Evolutionary conservation across 1,140 invertebrate species (phyloP).

Genomic region (Drosophila nebulosa): DNA sequence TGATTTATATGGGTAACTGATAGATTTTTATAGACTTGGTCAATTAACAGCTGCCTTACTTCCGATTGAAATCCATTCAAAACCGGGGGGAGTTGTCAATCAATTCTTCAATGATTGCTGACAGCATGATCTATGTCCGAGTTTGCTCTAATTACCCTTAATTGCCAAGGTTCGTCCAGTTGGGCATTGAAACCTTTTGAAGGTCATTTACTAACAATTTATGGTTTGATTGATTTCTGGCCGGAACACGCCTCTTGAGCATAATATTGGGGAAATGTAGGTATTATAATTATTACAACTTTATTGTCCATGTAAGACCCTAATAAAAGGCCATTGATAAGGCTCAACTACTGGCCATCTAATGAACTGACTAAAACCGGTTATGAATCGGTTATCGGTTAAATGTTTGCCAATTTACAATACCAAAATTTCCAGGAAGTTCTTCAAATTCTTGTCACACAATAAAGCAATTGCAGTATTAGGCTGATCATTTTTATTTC

Average conservation of each 20-base stretch:
- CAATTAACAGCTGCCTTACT: conserved; percentile 73
- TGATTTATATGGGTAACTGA: conserved; percentile 61
- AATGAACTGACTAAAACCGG: conserved; percentile 6
- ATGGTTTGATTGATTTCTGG: conserved; percentile 27
- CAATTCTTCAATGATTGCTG: not conserved
- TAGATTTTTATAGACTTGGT: conserved; percentile 63
- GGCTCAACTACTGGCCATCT: not conserved
- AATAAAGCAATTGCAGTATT: not conserved
- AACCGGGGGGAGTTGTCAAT: not conserved
- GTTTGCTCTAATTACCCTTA: conserved; percentile 30
- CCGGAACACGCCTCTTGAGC: conserved; percentile 7
- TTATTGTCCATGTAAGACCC: conserved; percentile 1
- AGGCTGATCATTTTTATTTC: conserved; percentile 11
- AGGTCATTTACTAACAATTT: conserved; percentile 12
- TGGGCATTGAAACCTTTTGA: conserved; percentile 3
- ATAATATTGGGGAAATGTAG: not conserved
- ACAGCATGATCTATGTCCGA: conserved; percentile 49
- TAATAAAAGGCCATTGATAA: not conserved
- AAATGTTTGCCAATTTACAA: conserved; percentile 13
- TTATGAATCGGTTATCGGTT: not conserved
- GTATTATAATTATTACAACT: not conserved
- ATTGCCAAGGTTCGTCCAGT: conserved; percentile 17
- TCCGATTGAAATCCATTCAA: conserved; percentile 33
- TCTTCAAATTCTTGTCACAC: not conserved
- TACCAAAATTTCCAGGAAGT: conserved; percentile 13